Percentiles rank a stretch among this genome's conserved stretches.
phyloP scores from a whole-genome alignment of 2,113 vertebrate species.

The cat (Felis catus) region DNA sequence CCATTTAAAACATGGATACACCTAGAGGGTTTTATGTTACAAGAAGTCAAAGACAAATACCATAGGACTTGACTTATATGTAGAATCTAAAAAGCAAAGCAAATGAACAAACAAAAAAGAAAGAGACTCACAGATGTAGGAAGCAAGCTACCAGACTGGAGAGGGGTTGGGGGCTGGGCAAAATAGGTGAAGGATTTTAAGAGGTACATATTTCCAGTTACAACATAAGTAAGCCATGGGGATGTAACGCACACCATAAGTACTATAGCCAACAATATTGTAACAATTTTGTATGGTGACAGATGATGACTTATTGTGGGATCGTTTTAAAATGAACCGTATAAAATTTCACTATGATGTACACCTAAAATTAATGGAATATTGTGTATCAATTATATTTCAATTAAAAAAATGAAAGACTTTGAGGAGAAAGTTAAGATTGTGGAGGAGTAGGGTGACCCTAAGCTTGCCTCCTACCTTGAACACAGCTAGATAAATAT shows the following conservation, averaged over 20 bases:
- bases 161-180: background rate
- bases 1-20: background rate
- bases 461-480: no score
- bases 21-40: background rate
- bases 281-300: background rate
- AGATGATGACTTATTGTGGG: background rate
- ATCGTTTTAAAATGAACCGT: background rate
- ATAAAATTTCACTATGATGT: background rate
- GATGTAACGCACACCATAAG: background rate
- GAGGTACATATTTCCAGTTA: background rate
- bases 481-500: no score
- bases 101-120: background rate
- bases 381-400: background rate
- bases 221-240: background rate
- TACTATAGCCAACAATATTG: background rate
- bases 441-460: no score
- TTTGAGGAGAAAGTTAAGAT: no score
- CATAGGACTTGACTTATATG: background rate
- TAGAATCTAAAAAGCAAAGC: background rate
- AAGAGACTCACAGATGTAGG: background rate
- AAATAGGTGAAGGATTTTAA: background rate
- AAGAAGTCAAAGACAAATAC: background rate
- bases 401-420: background rate
- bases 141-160: background rate
- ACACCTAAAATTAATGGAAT: background rate